These are phyloP conservation scores for Eupithecia abbreviata DNA, from an alignment of 2,888 invertebrate genomes.

Conservation along the genomic window DNA sequence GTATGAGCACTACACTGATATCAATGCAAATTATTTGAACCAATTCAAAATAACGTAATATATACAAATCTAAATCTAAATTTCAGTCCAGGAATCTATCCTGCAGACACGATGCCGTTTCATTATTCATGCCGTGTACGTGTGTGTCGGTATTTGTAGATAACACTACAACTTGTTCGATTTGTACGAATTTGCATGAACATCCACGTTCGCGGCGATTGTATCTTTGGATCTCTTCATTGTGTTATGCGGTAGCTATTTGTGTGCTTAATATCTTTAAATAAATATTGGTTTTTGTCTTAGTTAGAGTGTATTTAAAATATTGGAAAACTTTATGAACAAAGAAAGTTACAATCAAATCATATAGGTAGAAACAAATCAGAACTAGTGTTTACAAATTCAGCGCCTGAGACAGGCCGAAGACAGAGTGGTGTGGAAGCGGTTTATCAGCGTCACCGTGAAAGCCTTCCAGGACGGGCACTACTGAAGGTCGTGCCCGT, in stretches of 20 bases:
- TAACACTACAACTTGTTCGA: slow-evolving; percentile 32
- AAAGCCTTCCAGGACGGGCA: too few species aligned
- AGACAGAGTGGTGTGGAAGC: too few species aligned
- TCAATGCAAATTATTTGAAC: not conserved
- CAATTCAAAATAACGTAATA: not conserved
- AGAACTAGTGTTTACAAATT: too few species aligned
- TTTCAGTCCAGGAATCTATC: slow-evolving; percentile 8
- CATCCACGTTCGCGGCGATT: slow-evolving; percentile 17
- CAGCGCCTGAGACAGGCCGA: too few species aligned
- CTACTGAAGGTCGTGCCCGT: too few species aligned
- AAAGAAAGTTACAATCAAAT: too few species aligned
- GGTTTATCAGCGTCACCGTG: too few species aligned
- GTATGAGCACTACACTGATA: not conserved
- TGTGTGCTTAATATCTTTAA: not conserved
- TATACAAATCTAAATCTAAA: not conserved
- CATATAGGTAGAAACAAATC: too few species aligned
- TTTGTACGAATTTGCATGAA: slow-evolving; percentile 51
- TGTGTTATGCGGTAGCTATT: not conserved
- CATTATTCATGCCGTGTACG: slow-evolving; percentile 41
- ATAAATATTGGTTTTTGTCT: not conserved
- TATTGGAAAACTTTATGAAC: not conserved
- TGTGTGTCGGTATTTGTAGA: slow-evolving; percentile 33
- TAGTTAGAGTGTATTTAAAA: not conserved
- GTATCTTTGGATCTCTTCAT: slow-evolving; percentile 40
- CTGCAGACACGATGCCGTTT: slow-evolving; percentile 17